A percentile compares a stretch with the other conserved stretches of the same genome.
Evolutionary conservation across 2,797 vertebrate species (phyloP).

Genomic region (Myotis vivesi): DNA sequence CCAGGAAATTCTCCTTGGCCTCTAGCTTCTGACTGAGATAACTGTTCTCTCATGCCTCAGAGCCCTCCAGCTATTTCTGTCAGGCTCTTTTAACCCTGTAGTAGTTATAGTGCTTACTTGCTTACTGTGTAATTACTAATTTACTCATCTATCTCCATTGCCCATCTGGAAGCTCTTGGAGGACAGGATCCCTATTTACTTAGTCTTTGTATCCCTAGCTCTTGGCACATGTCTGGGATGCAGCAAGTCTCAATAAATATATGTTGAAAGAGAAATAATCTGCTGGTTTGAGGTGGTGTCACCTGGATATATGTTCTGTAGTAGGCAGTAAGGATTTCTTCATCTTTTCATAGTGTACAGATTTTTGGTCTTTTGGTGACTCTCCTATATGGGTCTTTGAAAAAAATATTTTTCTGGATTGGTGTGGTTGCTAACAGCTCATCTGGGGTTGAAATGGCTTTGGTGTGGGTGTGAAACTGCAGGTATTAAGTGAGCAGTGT

Average conservation of each 20-base stretch:
- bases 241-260: neutral
- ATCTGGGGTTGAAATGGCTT: constrained; percentile 59
- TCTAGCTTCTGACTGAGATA: neutral
- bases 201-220: constrained; percentile 25
- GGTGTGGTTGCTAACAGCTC: constrained; percentile 41
- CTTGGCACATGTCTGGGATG: neutral
- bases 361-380: constrained; percentile 33
- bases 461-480: neutral
- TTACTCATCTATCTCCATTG: neutral
- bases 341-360: constrained; percentile 22
- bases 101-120: neutral
- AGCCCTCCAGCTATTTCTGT: neutral
- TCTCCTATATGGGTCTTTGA: constrained; percentile 42
- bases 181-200: neutral
- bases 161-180: neutral
- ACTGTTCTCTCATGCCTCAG: neutral
- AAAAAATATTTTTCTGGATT: constrained; percentile 55
- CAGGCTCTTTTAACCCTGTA: neutral
- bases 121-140: neutral
- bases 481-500: constrained; percentile 50
- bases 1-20: constrained; percentile 6
- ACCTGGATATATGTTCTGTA: constrained; percentile 21
- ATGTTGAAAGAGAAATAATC: constrained; percentile 30
- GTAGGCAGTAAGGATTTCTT: constrained; percentile 15
- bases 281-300: neutral